Evolutionary conservation across 2,797 vertebrate species (phyloP).

Genomic region (Peromyscus melanophrys): DNA sequence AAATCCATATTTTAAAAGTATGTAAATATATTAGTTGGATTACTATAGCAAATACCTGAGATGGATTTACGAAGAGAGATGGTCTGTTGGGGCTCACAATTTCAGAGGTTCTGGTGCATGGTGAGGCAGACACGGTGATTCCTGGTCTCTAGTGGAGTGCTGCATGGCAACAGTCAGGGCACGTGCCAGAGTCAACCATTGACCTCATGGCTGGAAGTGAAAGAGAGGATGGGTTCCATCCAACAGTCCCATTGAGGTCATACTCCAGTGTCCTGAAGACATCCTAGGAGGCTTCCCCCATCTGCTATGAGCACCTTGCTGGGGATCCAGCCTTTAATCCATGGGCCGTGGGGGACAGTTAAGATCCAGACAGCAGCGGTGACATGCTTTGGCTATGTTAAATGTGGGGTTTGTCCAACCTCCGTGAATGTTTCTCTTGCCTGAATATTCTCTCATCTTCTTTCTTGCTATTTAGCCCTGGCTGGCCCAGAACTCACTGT

Average conservation of each 20-base stretch:
- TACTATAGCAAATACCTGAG: background rate
- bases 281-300: background rate
- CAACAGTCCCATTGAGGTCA: background rate
- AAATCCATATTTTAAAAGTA: constrained; percentile 34
- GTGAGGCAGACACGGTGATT: background rate
- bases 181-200: background rate
- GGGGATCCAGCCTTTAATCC: background rate
- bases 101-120: background rate
- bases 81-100: background rate
- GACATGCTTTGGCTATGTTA: background rate
- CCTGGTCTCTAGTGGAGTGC: background rate
- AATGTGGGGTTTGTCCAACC: background rate
- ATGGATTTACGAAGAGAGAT: background rate
- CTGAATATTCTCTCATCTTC: background rate
- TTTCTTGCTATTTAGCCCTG: background rate
- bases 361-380: background rate
- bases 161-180: background rate
- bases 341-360: background rate
- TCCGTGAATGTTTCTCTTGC: constrained; percentile 29
- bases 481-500: background rate
- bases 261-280: background rate
- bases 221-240: background rate
- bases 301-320: background rate
- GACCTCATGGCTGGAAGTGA: background rate
- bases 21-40: background rate